phyloP scores from a whole-genome alignment of 2,888 invertebrate genomes.

The Drosophila hawaiiensis region DNA sequence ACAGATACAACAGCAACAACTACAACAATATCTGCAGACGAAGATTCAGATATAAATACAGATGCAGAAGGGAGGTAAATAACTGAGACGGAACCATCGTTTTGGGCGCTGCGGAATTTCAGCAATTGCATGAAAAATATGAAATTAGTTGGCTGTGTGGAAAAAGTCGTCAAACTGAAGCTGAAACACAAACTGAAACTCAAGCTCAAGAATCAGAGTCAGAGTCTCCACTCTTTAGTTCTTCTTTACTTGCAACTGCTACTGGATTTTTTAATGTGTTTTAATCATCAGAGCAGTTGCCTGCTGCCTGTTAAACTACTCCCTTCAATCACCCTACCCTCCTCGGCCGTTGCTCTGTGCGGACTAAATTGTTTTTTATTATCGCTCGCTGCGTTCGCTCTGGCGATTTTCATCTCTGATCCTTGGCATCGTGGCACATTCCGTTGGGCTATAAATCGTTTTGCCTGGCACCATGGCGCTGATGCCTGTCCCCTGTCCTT shows the following conservation, averaged over 20 bases:
- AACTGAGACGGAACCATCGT: constrained; percentile 27
- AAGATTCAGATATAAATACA: constrained; percentile 23
- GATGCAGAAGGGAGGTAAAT: constrained; percentile 10
- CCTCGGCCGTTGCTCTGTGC: neutral
- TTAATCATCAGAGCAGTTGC: constrained; percentile 82
- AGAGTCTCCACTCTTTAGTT: constrained; percentile 1
- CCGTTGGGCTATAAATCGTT: constrained; percentile 80
- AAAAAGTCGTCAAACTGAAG: constrained; percentile 61
- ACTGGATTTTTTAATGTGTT: constrained; percentile 85
- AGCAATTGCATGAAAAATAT: constrained; percentile 84
- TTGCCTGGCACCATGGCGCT: constrained; percentile 78
- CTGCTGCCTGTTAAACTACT: neutral
- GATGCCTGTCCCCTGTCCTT: constrained; percentile 31
- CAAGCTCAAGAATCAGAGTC: constrained; percentile 22
- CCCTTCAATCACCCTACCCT: neutral
- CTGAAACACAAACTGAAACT: constrained; percentile 23
- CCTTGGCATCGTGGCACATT: constrained; percentile 75
- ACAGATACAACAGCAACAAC: constrained; percentile 55
- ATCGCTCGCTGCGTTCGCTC: constrained; percentile 44
- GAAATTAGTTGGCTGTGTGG: constrained; percentile 81
- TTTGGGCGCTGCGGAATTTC: constrained; percentile 72
- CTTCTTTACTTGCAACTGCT: constrained; percentile 61
- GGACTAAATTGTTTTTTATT: constrained; percentile 75
- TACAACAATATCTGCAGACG: neutral
- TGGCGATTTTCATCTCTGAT: constrained; percentile 70